phyloP scores from a whole-genome alignment of 2,113 vertebrate species.

The Eurystomus gularis region DNA sequence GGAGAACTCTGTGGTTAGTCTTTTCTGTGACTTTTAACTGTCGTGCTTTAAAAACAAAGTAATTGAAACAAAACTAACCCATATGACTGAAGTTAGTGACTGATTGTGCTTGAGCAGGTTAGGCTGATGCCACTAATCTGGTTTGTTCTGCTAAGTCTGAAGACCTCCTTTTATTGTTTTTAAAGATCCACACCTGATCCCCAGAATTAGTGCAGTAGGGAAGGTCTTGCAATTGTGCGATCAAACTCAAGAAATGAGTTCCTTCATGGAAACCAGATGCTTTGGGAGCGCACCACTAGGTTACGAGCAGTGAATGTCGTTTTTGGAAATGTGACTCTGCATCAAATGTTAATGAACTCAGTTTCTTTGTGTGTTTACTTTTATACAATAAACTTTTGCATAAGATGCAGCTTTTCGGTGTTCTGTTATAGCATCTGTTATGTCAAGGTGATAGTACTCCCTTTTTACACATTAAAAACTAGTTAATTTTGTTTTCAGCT shows the following conservation, averaged over 20 bases:
- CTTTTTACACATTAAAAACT: constrained; percentile 6
- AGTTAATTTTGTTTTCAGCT: constrained; percentile 20
- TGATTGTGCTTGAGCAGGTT: background rate
- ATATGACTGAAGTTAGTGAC: background rate
- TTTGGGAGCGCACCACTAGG: background rate
- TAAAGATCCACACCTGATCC: background rate
- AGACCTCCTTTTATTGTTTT: background rate
- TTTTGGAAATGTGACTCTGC: background rate
- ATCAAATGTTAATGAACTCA: background rate
- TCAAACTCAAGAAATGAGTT: background rate
- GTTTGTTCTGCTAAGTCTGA: background rate
- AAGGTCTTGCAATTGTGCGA: background rate
- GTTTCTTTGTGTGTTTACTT: background rate
- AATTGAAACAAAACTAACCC: background rate
- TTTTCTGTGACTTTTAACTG: constrained; percentile 24
- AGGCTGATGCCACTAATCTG: background rate
- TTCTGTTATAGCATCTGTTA: background rate
- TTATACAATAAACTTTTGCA: background rate
- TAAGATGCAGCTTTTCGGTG: background rate
- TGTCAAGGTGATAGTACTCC: background rate
- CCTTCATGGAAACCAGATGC: background rate
- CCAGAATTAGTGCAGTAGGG: background rate
- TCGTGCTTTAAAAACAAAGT: constrained; percentile 11
- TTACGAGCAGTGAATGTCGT: background rate
- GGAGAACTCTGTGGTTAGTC: background rate